These are phyloP conservation scores for Gonocerus acuteangulatus DNA, from an alignment of 2,888 invertebrate species.

Conservation along the genomic window DNA sequence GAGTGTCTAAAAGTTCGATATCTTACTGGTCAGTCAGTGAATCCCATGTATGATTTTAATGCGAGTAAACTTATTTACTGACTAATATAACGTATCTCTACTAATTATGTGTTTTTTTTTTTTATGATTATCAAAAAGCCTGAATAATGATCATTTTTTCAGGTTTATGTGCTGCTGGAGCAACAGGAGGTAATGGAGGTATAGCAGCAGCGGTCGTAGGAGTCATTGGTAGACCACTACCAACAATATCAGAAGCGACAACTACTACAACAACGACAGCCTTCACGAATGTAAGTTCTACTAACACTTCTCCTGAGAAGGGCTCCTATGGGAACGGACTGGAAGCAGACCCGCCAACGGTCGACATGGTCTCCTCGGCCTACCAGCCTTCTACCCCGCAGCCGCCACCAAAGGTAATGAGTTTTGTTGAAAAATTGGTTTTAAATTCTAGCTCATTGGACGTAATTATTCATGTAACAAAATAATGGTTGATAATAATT, in stretches of 20 bases:
- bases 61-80: too few species aligned
- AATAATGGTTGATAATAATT: too few species aligned
- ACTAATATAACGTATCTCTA: too few species aligned
- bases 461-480: too few species aligned
- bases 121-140: too few species aligned
- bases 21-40: too few species aligned
- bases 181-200: slow-evolving; percentile 38
- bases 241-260: slow-evolving; percentile 60
- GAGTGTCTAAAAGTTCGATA: too few species aligned
- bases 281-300: slow-evolving; percentile 47
- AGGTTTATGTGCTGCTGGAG: slow-evolving; percentile 38
- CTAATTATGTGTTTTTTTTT: too few species aligned
- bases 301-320: slow-evolving; percentile 69
- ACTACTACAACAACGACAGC: slow-evolving; percentile 56
- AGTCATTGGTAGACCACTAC: slow-evolving; percentile 60
- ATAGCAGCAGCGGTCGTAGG: slow-evolving; percentile 40
- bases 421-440: too few species aligned
- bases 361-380: slow-evolving; percentile 32
- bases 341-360: slow-evolving; percentile 47
- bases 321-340: slow-evolving; percentile 52
- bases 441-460: too few species aligned
- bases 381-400: slow-evolving; percentile 31
- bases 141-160: too few species aligned
- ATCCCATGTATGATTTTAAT: too few species aligned
- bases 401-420: slow-evolving; percentile 41